Conservation (phyloP, 2,113 vertebrate species). For the Ceyx melanurus region DNA sequence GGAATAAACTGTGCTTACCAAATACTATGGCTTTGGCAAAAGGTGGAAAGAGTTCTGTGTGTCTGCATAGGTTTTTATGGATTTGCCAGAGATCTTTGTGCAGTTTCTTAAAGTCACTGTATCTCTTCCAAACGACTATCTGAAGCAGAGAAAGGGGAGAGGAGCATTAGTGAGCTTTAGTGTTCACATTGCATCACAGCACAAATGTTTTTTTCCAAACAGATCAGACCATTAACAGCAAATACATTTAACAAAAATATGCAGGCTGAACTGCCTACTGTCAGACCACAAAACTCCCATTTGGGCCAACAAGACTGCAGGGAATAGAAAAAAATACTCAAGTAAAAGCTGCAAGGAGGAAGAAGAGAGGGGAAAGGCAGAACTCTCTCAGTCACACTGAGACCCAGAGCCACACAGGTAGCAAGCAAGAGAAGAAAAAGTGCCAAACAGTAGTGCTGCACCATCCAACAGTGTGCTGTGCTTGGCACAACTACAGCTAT, state of each 20-base stretch:
- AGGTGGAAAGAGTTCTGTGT: conserved; percentile 93
- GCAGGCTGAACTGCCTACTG: neutral
- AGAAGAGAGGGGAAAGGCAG: neutral
- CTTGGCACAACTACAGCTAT: neutral
- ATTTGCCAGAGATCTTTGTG: conserved; percentile 96
- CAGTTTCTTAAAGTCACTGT: conserved; percentile 97
- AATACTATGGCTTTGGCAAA: conserved; percentile 97
- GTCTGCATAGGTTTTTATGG: conserved; percentile 89
- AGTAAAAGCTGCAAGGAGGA: neutral
- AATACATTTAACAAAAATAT: neutral
- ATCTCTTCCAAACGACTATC: conserved; percentile 98
- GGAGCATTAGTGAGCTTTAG: conserved; percentile 9
- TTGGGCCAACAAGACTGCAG: neutral
- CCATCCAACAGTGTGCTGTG: neutral
- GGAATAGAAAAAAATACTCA: neutral
- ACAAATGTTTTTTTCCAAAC: neutral
- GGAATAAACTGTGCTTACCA: conserved; percentile 81
- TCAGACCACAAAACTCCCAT: rapidly evolving
- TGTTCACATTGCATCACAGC: neutral
- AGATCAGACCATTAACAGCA: neutral
- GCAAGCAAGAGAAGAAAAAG: neutral
- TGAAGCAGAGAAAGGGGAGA: conserved; percentile 67
- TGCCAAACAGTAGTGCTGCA: neutral
- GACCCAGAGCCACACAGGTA: neutral
- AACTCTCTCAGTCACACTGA: neutral